Conservation (phyloP, 2,113 vertebrate species). For the Naja naja region DNA sequence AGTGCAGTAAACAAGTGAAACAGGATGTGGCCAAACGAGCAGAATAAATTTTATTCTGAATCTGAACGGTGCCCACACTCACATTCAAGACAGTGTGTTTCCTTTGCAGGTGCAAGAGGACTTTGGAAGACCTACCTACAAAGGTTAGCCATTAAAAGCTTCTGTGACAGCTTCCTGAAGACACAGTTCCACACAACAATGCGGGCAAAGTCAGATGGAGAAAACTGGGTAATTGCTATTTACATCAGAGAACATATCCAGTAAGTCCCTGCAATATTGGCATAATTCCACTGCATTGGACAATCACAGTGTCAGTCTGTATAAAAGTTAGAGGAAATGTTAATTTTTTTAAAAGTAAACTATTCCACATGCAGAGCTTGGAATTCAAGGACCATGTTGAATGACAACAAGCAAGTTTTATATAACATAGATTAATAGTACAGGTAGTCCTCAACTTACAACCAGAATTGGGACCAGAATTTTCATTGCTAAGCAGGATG, state of each 20-base stretch:
- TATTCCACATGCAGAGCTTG: background rate
- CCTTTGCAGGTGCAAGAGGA: slow-evolving; percentile 57
- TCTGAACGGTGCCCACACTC: slow-evolving; percentile 47
- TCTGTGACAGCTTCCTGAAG: slow-evolving; percentile 34
- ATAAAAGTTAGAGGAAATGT: background rate
- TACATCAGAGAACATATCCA: background rate
- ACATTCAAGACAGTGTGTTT: slow-evolving; percentile 51
- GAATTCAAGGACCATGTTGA: background rate
- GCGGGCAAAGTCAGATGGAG: too few relatives aligned
- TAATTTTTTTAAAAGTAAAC: background rate
- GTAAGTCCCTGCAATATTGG: background rate
- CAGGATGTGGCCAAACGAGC: slow-evolving; percentile 60
- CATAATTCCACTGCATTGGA: background rate
- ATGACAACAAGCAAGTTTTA: background rate
- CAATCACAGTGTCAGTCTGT: background rate
- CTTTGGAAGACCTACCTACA: slow-evolving; percentile 53
- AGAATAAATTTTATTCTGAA: slow-evolving; percentile 59
- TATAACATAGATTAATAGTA: background rate
- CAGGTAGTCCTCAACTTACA: background rate
- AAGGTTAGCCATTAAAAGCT: slow-evolving; percentile 42
- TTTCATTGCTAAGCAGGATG: background rate
- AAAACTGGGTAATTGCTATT: background rate
- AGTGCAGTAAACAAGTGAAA: slow-evolving; percentile 62
- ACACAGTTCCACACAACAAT: background rate
- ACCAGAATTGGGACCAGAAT: background rate